Evolutionary conservation across 2,888 invertebrate species (phyloP).

Genomic region (Ceraclea dissimilis): DNA sequence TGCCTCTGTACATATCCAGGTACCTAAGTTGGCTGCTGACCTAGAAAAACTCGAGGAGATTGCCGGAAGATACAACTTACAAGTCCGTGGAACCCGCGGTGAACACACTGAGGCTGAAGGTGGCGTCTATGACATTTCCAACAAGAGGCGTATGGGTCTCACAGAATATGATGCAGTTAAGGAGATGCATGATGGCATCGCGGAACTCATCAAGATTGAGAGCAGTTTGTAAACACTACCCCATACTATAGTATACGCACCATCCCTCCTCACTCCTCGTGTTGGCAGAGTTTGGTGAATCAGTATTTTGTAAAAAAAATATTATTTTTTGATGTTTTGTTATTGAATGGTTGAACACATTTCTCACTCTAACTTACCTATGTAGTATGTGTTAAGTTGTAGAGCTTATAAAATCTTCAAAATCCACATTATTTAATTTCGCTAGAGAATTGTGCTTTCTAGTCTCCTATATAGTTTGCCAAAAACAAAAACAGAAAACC

Average conservation of each 20-base stretch:
- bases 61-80: conserved; percentile 82
- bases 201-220: conserved; percentile 92
- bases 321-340: conserved; percentile 17
- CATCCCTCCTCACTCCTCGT: conserved; percentile 3
- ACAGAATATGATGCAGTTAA: conserved; percentile 95
- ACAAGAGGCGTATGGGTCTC: conserved; percentile 95
- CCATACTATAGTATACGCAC: too few species aligned
- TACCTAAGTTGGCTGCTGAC: conserved; percentile 90
- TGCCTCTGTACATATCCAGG: conserved; percentile 96
- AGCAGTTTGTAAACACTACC: conserved; percentile 63
- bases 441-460: conserved; percentile 25
- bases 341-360: conserved; percentile 11
- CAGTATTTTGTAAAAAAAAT: conserved; percentile 22
- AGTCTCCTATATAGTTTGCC: too few species aligned
- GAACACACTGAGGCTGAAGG: conserved; percentile 96
- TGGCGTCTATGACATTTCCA: conserved; percentile 94
- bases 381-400: conserved; percentile 14
- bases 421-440: conserved; percentile 17
- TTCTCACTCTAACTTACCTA: conserved; percentile 13
- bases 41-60: conserved; percentile 84
- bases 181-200: conserved; percentile 95
- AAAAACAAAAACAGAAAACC: too few species aligned
- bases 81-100: conserved; percentile 88
- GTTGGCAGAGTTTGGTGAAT: conserved; percentile 10
- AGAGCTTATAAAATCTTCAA: conserved; percentile 11